These are phyloP conservation scores for Nomada ferruginata DNA, from an alignment of 2,888 invertebrate species.

Conservation along the genomic window DNA sequence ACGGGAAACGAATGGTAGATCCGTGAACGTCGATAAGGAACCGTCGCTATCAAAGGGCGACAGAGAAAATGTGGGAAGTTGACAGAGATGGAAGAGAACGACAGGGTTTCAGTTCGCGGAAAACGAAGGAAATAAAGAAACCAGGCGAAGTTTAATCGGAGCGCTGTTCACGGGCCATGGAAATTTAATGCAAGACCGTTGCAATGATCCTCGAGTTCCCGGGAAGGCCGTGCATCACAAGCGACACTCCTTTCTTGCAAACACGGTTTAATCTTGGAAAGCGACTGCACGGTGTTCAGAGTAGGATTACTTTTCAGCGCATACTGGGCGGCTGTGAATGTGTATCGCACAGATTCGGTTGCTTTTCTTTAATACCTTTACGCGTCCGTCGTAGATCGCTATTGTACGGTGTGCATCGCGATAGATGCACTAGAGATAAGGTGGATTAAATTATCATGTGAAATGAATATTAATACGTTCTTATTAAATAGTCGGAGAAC, in stretches of 20 bases:
- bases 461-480: no score
- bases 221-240: neutral
- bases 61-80: slow-evolving; percentile 23
- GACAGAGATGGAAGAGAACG: neutral
- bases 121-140: slow-evolving; percentile 6
- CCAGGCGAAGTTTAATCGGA: slow-evolving; percentile 11
- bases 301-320: slow-evolving; percentile 12
- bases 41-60: slow-evolving; percentile 15
- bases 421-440: no score
- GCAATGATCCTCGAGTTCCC: slow-evolving; percentile 9
- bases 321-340: no score
- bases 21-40: slow-evolving; percentile 39
- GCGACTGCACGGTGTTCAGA: slow-evolving; percentile 2
- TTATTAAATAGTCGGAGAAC: no score
- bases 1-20: slow-evolving; percentile 52
- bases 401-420: no score
- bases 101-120: neutral
- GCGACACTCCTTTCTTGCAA: slow-evolving; percentile 19
- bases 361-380: neutral
- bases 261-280: slow-evolving; percentile 34
- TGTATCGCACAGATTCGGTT: neutral
- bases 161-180: neutral
- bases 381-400: neutral
- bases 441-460: no score
- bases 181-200: slow-evolving; percentile 40